phyloP scores from a whole-genome alignment of 2,797 vertebrate genomes.

The Chelon auratus region DNA sequence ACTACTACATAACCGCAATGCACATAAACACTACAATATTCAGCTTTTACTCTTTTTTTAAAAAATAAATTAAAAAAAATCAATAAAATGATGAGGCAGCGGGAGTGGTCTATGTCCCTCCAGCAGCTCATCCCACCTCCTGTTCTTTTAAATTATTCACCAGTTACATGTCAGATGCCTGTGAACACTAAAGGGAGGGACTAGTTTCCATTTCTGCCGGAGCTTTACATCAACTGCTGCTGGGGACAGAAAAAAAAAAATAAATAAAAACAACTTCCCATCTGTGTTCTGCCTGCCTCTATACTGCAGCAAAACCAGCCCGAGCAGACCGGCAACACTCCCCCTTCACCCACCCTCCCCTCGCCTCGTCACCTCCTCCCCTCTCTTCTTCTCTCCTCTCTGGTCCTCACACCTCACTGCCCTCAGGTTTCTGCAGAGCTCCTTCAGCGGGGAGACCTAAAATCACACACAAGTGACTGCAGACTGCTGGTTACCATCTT shows the following conservation, averaged over 20 bases:
- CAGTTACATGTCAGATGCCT: slow-evolving; percentile 37
- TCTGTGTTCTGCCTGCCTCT: slow-evolving; percentile 54
- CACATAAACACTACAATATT: neutral
- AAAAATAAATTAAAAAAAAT: neutral
- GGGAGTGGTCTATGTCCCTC: slow-evolving; percentile 27
- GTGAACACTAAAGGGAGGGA: slow-evolving; percentile 27
- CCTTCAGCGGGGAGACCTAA: slow-evolving; percentile 50
- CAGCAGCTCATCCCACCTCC: slow-evolving; percentile 38
- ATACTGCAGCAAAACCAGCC: slow-evolving; percentile 76
- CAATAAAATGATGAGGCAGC: slow-evolving; percentile 30
- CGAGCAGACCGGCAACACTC: slow-evolving; percentile 47
- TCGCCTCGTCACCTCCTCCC: neutral
- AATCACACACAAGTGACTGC: slow-evolving; percentile 39
- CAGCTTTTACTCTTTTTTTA: slow-evolving; percentile 23
- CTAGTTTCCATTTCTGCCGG: slow-evolving; percentile 30
- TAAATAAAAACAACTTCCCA: slow-evolving; percentile 44
- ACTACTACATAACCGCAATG: neutral
- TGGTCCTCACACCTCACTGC: slow-evolving; percentile 61
- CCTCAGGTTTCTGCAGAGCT: slow-evolving; percentile 43
- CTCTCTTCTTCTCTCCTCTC: slow-evolving; percentile 24
- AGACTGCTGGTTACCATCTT: slow-evolving; percentile 48
- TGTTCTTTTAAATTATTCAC: slow-evolving; percentile 66
- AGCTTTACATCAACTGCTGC: slow-evolving; percentile 31
- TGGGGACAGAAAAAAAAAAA: slow-evolving; percentile 11
- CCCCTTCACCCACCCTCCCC: slow-evolving; percentile 26